Evolutionary conservation across 2,113 vertebrate genomes (phyloP).

Genomic region (Poeciliopsis turrubarensis): DNA sequence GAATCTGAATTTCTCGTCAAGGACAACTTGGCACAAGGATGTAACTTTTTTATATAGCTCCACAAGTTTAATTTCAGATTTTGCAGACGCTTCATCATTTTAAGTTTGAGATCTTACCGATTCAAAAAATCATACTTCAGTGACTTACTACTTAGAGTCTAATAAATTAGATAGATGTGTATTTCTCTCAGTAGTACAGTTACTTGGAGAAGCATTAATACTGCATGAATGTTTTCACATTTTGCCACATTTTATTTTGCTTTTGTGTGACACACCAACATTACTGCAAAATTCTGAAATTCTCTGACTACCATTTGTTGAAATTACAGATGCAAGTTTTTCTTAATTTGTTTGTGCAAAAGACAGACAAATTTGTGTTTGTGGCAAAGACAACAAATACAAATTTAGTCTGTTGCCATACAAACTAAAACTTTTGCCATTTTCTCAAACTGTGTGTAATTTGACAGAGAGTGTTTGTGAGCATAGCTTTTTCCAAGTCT

Average conservation of each 20-base stretch:
- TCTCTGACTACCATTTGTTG: background rate
- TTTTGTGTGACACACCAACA: background rate
- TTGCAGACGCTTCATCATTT: background rate
- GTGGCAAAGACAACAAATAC: too few relatives aligned
- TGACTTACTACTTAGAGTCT: background rate
- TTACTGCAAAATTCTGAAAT: background rate
- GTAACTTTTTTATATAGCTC: conserved; percentile 34
- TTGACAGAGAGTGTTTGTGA: too few relatives aligned
- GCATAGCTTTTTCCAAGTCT: too few relatives aligned
- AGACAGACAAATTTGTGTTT: too few relatives aligned
- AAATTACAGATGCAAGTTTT: background rate
- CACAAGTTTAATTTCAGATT: background rate
- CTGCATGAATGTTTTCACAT: background rate
- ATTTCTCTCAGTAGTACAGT: conserved; percentile 14
- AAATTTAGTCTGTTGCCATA: too few relatives aligned
- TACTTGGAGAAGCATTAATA: background rate
- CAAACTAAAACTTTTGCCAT: too few relatives aligned
- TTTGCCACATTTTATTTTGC: background rate
- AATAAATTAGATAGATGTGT: conserved; percentile 22
- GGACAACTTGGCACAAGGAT: conserved; percentile 62
- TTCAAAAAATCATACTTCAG: conserved; percentile 2
- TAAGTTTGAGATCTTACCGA: background rate
- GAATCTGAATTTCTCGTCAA: conserved; percentile 55
- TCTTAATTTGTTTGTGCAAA: too few relatives aligned
- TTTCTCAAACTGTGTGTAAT: too few relatives aligned